Conservation (phyloP, 2,113 vertebrate species). For the Zosterops japonicus region DNA sequence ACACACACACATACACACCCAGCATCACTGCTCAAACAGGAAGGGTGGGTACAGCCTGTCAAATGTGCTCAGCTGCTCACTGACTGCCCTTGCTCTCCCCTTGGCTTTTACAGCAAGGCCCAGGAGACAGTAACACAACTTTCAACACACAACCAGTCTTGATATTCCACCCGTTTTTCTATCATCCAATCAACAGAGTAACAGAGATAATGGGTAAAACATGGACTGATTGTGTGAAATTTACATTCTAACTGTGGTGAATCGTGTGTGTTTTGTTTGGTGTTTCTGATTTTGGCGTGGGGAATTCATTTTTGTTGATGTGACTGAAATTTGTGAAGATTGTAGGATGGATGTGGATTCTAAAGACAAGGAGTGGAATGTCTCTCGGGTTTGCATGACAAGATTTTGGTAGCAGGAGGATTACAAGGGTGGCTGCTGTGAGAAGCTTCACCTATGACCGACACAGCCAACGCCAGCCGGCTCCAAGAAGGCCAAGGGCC, state of each 20-base stretch:
- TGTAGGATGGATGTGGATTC: background rate
- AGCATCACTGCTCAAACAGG: constrained; percentile 50
- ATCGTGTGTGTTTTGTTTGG: background rate
- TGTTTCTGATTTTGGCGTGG: background rate
- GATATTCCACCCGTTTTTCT: background rate
- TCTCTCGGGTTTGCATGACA: background rate
- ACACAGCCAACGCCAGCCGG: background rate
- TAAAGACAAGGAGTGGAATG: background rate
- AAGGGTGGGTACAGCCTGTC: constrained; percentile 57
- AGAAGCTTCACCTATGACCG: background rate
- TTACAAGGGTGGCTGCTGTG: background rate
- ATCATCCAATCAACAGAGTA: background rate
- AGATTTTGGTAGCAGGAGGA: background rate
- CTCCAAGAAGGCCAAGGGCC: background rate
- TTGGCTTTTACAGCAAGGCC: constrained; percentile 27
- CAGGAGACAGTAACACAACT: background rate
- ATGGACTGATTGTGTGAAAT: background rate
- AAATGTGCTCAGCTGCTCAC: background rate
- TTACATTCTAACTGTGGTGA: background rate
- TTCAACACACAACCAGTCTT: background rate
- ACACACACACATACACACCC: background rate
- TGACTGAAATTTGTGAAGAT: background rate
- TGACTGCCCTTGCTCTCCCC: constrained; percentile 52
- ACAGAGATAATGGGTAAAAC: background rate
- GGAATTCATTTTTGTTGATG: background rate